These are phyloP conservation scores for Dromius quadrimaculatus DNA, from an alignment of 2,888 invertebrate species.

Conservation along the genomic window DNA sequence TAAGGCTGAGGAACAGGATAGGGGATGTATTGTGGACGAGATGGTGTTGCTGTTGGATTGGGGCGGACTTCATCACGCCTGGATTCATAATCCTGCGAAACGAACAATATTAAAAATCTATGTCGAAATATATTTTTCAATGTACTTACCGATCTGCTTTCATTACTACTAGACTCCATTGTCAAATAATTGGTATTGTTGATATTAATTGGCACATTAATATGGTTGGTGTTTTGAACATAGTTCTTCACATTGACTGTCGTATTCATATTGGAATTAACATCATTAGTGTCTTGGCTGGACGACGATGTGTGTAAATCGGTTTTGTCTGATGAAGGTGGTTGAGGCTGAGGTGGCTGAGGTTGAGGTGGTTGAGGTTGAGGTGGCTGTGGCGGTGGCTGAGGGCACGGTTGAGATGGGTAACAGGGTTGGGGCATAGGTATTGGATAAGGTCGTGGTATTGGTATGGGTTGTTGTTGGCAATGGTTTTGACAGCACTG, in stretches of 20 bases:
- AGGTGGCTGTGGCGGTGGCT: background rate
- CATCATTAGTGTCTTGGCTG: background rate
- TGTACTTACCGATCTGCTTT: conserved; percentile 7
- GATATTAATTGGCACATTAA: conserved; percentile 30
- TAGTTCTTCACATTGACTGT: conserved; percentile 23
- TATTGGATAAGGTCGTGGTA: background rate
- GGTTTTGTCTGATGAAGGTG: background rate
- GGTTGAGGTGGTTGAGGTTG: background rate
- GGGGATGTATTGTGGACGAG: no score
- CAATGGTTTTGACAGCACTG: conserved; percentile 29
- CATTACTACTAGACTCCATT: background rate
- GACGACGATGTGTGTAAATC: background rate
- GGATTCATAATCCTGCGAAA: no score
- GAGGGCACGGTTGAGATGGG: background rate
- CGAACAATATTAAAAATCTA: no score
- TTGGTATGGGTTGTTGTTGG: background rate
- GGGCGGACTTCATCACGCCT: no score
- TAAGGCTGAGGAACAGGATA: conserved; percentile 11
- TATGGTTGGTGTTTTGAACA: conserved; percentile 25
- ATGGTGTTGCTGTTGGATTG: no score
- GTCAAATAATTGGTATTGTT: conserved; percentile 30
- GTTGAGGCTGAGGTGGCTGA: background rate
- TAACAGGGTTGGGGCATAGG: background rate
- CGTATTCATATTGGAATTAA: conserved; percentile 1
- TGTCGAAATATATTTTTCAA: background rate